Percentiles rank a stretch among this genome's conserved stretches.
These are phyloP conservation scores for Charina bottae DNA, from an alignment of 2,113 vertebrate species.

Conservation along the genomic window DNA sequence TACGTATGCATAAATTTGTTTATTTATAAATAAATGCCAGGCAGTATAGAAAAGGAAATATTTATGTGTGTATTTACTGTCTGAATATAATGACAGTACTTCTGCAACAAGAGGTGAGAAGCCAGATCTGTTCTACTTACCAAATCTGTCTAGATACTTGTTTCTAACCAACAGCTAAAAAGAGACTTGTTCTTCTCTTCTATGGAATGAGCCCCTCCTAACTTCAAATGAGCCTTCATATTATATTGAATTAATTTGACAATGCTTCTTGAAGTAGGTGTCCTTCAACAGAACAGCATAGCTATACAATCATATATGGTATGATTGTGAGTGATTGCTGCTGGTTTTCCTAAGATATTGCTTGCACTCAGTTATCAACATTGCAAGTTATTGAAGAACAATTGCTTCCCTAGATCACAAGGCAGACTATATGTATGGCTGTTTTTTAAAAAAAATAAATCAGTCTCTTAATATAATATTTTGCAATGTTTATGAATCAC, in stretches of 20 bases:
- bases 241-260: neutral
- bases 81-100: neutral
- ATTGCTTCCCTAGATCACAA: neutral
- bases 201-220: rapidly evolving
- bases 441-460: neutral
- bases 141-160: conserved; percentile 17
- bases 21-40: neutral
- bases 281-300: neutral
- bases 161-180: too few relatives aligned
- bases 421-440: neutral
- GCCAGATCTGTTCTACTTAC: neutral
- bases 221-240: rapidly evolving
- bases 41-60: neutral
- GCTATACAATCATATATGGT: neutral
- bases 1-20: neutral
- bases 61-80: neutral
- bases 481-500: neutral
- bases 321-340: neutral
- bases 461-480: neutral
- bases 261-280: neutral
- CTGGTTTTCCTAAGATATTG: neutral
- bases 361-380: neutral
- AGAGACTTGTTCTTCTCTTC: neutral
- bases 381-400: neutral
- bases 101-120: neutral